Evolutionary conservation across 2,797 vertebrate species (phyloP), one percentile per base, ranked within the genome.

Genomic region (Neosilurus mollespiculum): DNA sequence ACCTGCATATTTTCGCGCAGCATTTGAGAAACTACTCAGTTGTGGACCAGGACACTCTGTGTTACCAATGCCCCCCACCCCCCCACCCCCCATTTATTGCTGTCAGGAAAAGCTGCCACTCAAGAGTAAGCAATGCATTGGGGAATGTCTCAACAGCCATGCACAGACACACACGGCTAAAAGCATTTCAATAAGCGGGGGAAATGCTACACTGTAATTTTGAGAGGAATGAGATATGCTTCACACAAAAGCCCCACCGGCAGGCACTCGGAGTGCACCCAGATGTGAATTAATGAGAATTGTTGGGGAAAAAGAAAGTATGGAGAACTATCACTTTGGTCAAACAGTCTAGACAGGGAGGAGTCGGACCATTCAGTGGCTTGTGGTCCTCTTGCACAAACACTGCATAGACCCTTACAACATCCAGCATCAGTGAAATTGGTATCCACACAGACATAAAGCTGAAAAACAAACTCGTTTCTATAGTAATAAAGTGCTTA

Each of bases 261-360:
- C 72, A 79, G 84, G 66, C 78, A 24, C 78, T 70, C 20, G 64
- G 66, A 67, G 66, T 22, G 51, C 26, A 75, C 83, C 49, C 69
- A 82, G 80, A 84, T 83, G 86, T 84, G 84, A 83, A 83, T 85
- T 85, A 87, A 83, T 81, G 69, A 87, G 79, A 53, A 83, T 61
- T 59, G 61, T 62, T 86, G 84, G 67, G 67, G 18, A 72, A 81
- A 53, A 62, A 78, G 62, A 66, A 59, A 82, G 80, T 73, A 85
- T 11, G 22, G 79, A 85, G 83, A 64, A 86, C 83, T 83, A 87
- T 76, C 83, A 84, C 87, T 84, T 75, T 82, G 82, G 84, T 86
- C 86, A 89, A 84, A 88, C 89, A 89, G 93, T 94, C 93, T 93
- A 93, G 93, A 93, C 93, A 89, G 89, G 93, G 93, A 92, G 93